These are phyloP conservation scores for Recurvirostra avosetta DNA, from an alignment of 2,113 vertebrate genomes.

Conservation along the genomic window DNA sequence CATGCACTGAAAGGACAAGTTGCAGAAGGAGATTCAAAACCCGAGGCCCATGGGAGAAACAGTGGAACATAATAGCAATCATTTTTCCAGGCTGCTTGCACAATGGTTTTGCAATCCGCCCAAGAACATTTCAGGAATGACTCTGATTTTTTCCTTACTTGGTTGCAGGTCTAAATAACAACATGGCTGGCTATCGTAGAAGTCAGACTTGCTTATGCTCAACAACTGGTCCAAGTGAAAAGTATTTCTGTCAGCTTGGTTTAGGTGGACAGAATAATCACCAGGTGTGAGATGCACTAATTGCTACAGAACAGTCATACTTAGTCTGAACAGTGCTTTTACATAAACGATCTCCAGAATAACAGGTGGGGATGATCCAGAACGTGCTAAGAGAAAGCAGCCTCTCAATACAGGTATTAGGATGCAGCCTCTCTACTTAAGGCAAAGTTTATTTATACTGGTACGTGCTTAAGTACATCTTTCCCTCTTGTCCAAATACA, in stretches of 20 bases:
- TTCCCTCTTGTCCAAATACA: not conserved
- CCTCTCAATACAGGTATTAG: not conserved
- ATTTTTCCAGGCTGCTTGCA: not conserved
- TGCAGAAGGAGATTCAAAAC: not conserved
- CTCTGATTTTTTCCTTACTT: not conserved
- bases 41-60: not conserved
- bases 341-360: not conserved
- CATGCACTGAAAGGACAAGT: not conserved
- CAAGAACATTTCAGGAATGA: not conserved
- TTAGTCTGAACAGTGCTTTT: not conserved
- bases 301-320: not conserved
- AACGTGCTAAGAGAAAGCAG: not conserved
- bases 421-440: not conserved
- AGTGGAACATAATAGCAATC: not conserved
- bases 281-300: not conserved
- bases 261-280: not conserved
- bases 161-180: not conserved
- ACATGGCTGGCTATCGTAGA: not conserved
- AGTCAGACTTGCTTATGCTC: not conserved
- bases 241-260: not conserved
- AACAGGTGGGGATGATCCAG: not conserved
- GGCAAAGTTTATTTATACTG: not conserved
- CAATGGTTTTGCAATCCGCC: not conserved
- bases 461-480: not conserved
- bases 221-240: not conserved